These are phyloP conservation scores for Oryzias curvinotus DNA, from an alignment of 2,113 vertebrate genomes.

Conservation along the genomic window DNA sequence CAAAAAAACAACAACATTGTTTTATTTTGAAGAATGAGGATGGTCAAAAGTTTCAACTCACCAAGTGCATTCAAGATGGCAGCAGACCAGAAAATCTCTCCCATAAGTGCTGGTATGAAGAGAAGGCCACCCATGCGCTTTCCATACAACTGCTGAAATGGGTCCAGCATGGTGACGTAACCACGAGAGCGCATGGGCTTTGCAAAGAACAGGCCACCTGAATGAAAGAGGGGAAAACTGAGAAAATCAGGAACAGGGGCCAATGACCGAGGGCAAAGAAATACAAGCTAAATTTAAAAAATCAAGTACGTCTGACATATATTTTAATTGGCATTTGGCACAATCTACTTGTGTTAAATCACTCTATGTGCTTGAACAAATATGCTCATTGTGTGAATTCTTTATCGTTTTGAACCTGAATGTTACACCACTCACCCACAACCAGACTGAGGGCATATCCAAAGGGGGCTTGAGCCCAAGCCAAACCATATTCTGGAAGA, in stretches of 20 bases:
- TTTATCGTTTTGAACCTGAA: too few relatives aligned
- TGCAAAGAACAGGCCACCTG: conserved; percentile 97
- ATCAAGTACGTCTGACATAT: too few relatives aligned
- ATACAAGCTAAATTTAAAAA: background rate
- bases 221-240: conserved; percentile 15
- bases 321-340: too few relatives aligned
- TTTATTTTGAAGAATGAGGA: background rate
- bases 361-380: too few relatives aligned
- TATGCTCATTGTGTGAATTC: too few relatives aligned
- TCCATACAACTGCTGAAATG: conserved; percentile 96
- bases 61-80: conserved; percentile 96
- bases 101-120: conserved; percentile 97
- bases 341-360: too few relatives aligned
- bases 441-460: conserved; percentile 95
- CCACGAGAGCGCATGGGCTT: conserved; percentile 97
- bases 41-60: conserved; percentile 60
- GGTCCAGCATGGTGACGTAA: conserved; percentile 98
- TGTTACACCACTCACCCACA: conserved; percentile 79
- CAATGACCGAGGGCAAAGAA: background rate
- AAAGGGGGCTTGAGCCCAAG: conserved; percentile 97
- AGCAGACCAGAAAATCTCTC: conserved; percentile 99
- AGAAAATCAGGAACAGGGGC: background rate
- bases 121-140: conserved; percentile 97
- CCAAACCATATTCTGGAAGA: conserved; percentile 88
- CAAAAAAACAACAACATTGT: too few relatives aligned